Base-by-base conservation (phyloP, 2,113 vertebrate species). In the Choloepus hoffmanni region DNA sequence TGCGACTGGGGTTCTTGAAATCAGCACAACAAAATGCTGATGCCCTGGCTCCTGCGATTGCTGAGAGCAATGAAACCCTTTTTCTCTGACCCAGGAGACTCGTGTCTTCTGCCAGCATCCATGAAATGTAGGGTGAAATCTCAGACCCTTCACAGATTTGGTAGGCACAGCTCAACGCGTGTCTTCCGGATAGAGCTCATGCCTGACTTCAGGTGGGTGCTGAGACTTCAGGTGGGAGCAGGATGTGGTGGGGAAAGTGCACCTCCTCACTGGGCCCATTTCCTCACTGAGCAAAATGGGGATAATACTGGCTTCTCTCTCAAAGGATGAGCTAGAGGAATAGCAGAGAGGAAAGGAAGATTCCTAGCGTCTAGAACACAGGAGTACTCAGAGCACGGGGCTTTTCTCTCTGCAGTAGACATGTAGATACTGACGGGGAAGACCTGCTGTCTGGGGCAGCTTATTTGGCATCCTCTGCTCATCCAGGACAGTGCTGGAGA, bases 381-480 rank as follows among this genome's bases (percentile, higher is more conserved):
- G 70, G 24, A 53, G 18, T 10, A 0, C 21, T 58, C 40, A 4
- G 15, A 82, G 24, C 36, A 8, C 9, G 68, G 26, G 43, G 24
- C 30, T 45, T 60, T 43, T 10, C n/a, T 30, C 15, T 48, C 48
- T 12, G 36, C 60, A 3, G 5, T 0, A n/a, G 53, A 36, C 2
- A 4, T 6, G 33, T 15, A 33, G 0, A 13, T 3, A 0, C 33
- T 19, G 26, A 1, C 24, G 11, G 83, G 23, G 24, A 7, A 10
- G 72, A 13, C 45, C 60, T 48, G 40, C 19, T 7, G 73, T 15
- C 70, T 26, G 2, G 0, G 2, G 30, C 60, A 15, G 24, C 55
- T n/a, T 33, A 4, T 21, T 26, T 9, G 9, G 36, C 2, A 4
- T 48, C 12, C 23, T 85, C 76, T 19, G 9, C 58, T 1, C 1